These are phyloP conservation scores for Rhea pennata DNA, from an alignment of 2,113 vertebrate species.

Conservation along the genomic window DNA sequence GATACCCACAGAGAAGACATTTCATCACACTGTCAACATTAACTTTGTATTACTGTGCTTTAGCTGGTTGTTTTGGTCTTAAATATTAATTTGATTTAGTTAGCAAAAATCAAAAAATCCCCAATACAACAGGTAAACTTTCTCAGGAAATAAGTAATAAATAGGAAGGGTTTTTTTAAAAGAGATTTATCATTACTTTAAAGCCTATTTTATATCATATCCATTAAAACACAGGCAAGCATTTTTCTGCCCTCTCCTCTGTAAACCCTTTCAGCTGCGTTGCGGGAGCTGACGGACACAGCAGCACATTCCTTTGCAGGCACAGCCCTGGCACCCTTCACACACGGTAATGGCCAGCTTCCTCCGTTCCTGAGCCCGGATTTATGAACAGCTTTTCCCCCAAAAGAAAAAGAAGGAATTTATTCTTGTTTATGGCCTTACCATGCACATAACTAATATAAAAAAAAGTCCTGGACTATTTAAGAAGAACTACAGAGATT, in stretches of 20 bases:
- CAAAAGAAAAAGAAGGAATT: background rate
- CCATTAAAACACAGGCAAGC: background rate
- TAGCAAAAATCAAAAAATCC: background rate
- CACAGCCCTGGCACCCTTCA: background rate
- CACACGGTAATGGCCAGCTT: background rate
- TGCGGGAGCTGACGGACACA: background rate
- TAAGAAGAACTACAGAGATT: background rate
- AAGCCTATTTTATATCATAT: background rate
- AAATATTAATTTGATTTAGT: background rate
- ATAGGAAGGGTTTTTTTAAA: background rate
- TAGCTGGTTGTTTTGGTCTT: background rate
- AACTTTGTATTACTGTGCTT: background rate
- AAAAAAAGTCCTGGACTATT: background rate
- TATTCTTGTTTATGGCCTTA: slow-evolving; percentile 44
- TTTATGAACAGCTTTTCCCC: slow-evolving; percentile 8
- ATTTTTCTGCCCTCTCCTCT: background rate
- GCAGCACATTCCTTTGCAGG: background rate
- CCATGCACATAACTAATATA: background rate
- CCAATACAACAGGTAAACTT: background rate
- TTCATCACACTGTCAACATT: slow-evolving; percentile 17
- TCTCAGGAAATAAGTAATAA: background rate
- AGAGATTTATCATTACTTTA: background rate
- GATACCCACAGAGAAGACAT: slow-evolving; percentile 7
- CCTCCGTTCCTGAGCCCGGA: background rate
- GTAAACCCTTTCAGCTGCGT: background rate